A percentile compares a stretch with the other conserved stretches of the same genome.
phyloP scores from a whole-genome alignment of 1,140 invertebrate genomes.

The Trichoplusia ni region DNA sequence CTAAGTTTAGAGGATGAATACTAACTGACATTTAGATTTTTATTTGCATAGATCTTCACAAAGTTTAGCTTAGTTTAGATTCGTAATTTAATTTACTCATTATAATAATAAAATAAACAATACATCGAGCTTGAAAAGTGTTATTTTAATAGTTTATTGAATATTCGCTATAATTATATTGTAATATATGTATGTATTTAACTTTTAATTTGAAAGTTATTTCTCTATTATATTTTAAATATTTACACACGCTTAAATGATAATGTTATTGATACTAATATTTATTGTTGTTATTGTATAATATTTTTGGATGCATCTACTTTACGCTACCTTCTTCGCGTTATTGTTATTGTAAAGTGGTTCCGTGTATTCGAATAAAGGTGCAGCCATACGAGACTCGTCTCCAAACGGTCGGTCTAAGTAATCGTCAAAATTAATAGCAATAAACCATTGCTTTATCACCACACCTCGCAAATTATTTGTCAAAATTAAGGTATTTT shows the following conservation, averaged over 20 bases:
- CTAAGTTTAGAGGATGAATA: slow-evolving; percentile 81
- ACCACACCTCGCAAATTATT: slow-evolving; percentile 71
- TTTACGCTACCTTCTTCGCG: slow-evolving; percentile 70
- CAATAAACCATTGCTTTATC: slow-evolving; percentile 55
- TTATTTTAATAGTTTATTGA: slow-evolving; percentile 77
- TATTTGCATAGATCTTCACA: slow-evolving; percentile 65
- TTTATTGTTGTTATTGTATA: slow-evolving; percentile 77
- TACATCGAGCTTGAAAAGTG: slow-evolving; percentile 76
- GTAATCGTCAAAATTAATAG: slow-evolving; percentile 35
- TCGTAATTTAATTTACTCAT: slow-evolving; percentile 53
- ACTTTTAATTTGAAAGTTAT: slow-evolving; percentile 73
- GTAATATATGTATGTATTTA: slow-evolving; percentile 64
- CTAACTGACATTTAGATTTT: slow-evolving; percentile 61
- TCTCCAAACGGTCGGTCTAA: slow-evolving; percentile 36
- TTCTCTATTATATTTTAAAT: slow-evolving; percentile 77
- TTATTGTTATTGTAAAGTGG: slow-evolving; percentile 65
- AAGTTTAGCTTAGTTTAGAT: slow-evolving; percentile 72
- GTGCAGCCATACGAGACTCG: slow-evolving; percentile 33
- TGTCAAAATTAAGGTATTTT: slow-evolving; percentile 70
- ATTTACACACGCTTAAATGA: slow-evolving; percentile 79
- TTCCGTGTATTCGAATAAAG: slow-evolving; percentile 54
- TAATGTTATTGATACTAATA: slow-evolving; percentile 70
- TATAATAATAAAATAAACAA: slow-evolving; percentile 56
- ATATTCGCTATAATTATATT: slow-evolving; percentile 74
- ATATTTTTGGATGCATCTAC: slow-evolving; percentile 79